Evolutionary conservation across 1,140 invertebrate genomes (phyloP), one percentile per base, ranked within the genome.

Genomic region (Metopolophium dirhodum): DNA sequence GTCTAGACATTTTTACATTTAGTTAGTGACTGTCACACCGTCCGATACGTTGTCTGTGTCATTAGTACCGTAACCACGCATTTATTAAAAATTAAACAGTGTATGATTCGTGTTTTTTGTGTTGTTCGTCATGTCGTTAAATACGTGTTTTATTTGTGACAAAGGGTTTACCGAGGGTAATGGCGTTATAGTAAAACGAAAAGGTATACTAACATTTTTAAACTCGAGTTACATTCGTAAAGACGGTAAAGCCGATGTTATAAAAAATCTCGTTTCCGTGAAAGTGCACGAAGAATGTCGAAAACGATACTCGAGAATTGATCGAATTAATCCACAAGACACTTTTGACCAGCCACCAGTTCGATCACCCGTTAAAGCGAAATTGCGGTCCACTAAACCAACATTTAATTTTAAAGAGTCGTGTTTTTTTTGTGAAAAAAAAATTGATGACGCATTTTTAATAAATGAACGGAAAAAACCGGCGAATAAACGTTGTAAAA

Each of bases 341-440:
- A 89, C 51, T 83, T 2, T 83, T 83, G 7, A 83, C 77, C 68
- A 82, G 68, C 35, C 68, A 3, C 3, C 68, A 82, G 68, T 82
- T 83, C 82, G 82, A 8, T 90, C 88, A 54, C 51, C 88, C 20
- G 35, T 90, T 51, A 90, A 90, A 54, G 8, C 14, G 0, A 49
- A 57, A 35, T 51, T 93, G 23, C 91, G 82, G 2, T 93, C 41
- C 37, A 30, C 41, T 85, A 47, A 47, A n/a, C 23, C 47, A 30
- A 41, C 83, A 51, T 93, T 93, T 93, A 41, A 86, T 85, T 86
- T 93, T 83, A 92, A 92, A 82, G 18, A 77, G 14, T 22, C 57
- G 37, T 92, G 90, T 91, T 57, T 91, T 91, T 77, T 18, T 68
- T 82, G 91, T 47, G 61, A n/a, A n/a, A n/a, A n/a, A n/a, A n/a